Evolutionary conservation across 2,113 vertebrate genomes (phyloP).

Genomic region (Psephotus haematonotus): DNA sequence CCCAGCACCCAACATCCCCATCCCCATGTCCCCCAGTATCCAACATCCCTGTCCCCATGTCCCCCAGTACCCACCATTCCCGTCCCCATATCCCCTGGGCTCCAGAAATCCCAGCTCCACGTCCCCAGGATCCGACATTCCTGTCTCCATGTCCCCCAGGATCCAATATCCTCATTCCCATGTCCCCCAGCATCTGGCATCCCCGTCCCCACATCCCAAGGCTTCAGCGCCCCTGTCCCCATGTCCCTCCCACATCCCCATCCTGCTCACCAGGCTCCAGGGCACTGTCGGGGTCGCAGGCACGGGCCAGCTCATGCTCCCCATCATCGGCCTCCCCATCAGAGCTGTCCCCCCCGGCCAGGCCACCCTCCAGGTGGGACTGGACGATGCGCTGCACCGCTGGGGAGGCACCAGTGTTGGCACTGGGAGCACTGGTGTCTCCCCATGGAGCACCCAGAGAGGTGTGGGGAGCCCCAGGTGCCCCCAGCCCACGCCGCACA

Average conservation of each 20-base stretch:
- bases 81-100: not conserved
- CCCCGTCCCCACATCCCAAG: not conserved
- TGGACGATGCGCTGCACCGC: slow-evolving; percentile 90
- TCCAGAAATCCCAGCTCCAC: not conserved
- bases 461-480: accelerated
- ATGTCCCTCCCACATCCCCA: not conserved
- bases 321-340: slow-evolving; percentile 72
- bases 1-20: not conserved
- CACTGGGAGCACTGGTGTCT: not conserved
- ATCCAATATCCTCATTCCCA: not conserved
- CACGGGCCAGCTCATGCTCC: slow-evolving; percentile 1
- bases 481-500: not conserved
- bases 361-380: slow-evolving; percentile 83
- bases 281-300: slow-evolving; percentile 24
- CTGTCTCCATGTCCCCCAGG: accelerated
- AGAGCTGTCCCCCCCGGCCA: slow-evolving; percentile 80
- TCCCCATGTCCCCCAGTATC: not conserved
- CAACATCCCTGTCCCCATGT: not conserved
- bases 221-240: not conserved
- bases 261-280: slow-evolving; percentile 21
- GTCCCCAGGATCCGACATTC: accelerated
- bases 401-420: not conserved
- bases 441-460: not conserved
- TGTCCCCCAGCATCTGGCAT: not conserved
- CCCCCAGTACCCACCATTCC: not conserved